A percentile compares a stretch with the other conserved stretches of the same genome.
These are phyloP conservation scores for Amphiprion percula DNA, from an alignment of 2,113 vertebrate species.

Conservation along the genomic window DNA sequence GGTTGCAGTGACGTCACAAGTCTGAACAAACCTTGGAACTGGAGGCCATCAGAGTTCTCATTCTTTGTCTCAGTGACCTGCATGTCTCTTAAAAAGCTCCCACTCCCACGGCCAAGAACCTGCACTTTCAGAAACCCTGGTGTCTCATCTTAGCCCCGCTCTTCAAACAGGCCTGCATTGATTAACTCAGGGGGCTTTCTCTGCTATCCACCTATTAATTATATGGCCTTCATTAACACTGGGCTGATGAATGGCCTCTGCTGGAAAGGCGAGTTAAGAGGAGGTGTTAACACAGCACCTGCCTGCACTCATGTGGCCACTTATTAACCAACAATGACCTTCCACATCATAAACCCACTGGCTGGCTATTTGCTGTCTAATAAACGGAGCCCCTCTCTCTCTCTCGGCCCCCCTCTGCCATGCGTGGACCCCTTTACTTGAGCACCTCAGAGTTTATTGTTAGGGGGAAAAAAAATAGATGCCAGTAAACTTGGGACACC, in stretches of 20 bases:
- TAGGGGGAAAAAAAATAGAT: constrained; percentile 81
- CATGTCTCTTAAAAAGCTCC: constrained; percentile 55
- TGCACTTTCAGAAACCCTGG: constrained; percentile 52
- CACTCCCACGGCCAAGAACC: constrained; percentile 44
- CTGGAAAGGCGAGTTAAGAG: constrained; percentile 82
- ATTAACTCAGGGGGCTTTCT: constrained; percentile 80
- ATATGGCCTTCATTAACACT: constrained; percentile 86
- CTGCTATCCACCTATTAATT: constrained; percentile 84
- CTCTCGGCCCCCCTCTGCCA: constrained; percentile 29
- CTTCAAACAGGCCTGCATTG: constrained; percentile 84
- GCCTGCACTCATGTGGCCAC: constrained; percentile 86
- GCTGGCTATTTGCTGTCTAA: constrained; percentile 87
- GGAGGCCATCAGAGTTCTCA: constrained; percentile 52
- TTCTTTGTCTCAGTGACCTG: constrained; percentile 55
- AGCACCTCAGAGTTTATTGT: constrained; percentile 83
- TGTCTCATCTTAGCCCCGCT: constrained; percentile 70
- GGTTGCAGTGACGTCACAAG: constrained; percentile 26
- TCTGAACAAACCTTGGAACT: constrained; percentile 44
- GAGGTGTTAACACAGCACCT: constrained; percentile 90
- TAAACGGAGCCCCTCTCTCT: constrained; percentile 80
- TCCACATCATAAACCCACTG: constrained; percentile 87
- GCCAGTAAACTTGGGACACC: constrained; percentile 82
- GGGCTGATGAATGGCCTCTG: constrained; percentile 84
- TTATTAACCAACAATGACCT: constrained; percentile 90
- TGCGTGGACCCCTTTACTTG: constrained; percentile 69